Conservation (phyloP, 2,113 vertebrate species). For the Indicator indicator region DNA sequence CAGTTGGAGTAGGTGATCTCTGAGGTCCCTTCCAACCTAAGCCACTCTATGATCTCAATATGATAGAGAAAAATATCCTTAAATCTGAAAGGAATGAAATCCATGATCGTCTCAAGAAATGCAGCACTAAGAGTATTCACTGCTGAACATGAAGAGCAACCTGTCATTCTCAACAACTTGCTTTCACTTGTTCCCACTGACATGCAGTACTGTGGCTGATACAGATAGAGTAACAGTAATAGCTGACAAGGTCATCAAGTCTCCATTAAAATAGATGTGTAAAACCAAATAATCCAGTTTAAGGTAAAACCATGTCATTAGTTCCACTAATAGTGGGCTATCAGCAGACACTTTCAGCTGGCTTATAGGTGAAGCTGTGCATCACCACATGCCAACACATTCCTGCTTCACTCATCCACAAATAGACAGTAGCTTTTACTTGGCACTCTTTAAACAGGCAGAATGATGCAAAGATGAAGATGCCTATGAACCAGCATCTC, state of each 20-base stretch:
- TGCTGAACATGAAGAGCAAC: background rate
- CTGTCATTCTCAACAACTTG: background rate
- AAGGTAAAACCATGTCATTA: slow-evolving; percentile 22
- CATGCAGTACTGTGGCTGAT: background rate
- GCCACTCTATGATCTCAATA: background rate
- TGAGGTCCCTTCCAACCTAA: too few relatives aligned
- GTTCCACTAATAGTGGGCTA: slow-evolving; percentile 21
- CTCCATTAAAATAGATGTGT: slow-evolving; percentile 32
- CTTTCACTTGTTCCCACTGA: background rate
- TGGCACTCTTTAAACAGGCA: background rate
- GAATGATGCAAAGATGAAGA: background rate
- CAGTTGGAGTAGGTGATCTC: too few relatives aligned
- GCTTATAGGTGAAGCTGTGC: background rate
- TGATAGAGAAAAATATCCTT: background rate
- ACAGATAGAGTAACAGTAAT: background rate
- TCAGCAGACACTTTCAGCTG: background rate
- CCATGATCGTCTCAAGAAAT: background rate
- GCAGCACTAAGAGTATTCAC: background rate
- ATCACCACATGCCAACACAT: background rate
- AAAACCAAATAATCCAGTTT: slow-evolving; percentile 27
- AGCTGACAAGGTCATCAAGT: slow-evolving; percentile 11
- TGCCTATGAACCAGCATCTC: background rate
- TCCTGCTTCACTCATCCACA: background rate
- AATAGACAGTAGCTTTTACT: background rate
- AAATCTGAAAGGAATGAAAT: background rate